Evolutionary conservation across 2,888 invertebrate species (phyloP), one percentile per base, ranked within the genome.

Genomic region (Pristionchus mayeri): DNA sequence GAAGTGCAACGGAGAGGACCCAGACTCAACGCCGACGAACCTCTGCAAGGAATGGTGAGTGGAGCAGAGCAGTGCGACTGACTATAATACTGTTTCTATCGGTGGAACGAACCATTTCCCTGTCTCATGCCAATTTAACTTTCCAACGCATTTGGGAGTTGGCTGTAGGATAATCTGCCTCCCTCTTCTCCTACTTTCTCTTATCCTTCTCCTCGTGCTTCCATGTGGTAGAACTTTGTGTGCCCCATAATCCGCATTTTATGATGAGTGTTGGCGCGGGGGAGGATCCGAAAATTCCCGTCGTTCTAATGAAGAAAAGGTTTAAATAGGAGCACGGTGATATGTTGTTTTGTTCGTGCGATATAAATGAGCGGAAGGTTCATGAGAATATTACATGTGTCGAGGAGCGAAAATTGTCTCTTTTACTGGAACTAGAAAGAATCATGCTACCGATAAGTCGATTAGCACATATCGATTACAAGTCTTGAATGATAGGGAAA

Each of bases 381-480:
- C 57, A 24, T 0, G n/a, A 52, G 52, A 21, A 52, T 52, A 0
- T 52, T 52, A n/a, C n/a, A n/a, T n/a, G n/a, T n/a, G n/a, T n/a
- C n/a, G n/a, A n/a, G n/a, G n/a, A n/a, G n/a, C n/a, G n/a, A n/a
- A n/a, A n/a, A n/a, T n/a, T n/a, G n/a, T n/a, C n/a, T n/a, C n/a
- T n/a, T n/a, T n/a, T n/a, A n/a, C 27, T 16, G 57, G 57, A 60
- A 24, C 13, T 30, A 60, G 57, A 11, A 60, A 30, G 57, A 30
- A 27, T 63, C 63, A 63, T 21, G 63, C 16, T 30, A 18, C 3
- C 34, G 63, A 34, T 60, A 63, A 63, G 34, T 34, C 63, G 63
- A 63, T 63, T 63, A 63, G 63, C 16, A 63, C 63, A 18, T 63
- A 63, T 63, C 21, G 63, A 63, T 63, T 63, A 7, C 16, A 18